A percentile compares a stretch with the other conserved stretches of the same genome.
Evolutionary conservation across 2,797 vertebrate species (phyloP).

Genomic region (Fratercula arctica): DNA sequence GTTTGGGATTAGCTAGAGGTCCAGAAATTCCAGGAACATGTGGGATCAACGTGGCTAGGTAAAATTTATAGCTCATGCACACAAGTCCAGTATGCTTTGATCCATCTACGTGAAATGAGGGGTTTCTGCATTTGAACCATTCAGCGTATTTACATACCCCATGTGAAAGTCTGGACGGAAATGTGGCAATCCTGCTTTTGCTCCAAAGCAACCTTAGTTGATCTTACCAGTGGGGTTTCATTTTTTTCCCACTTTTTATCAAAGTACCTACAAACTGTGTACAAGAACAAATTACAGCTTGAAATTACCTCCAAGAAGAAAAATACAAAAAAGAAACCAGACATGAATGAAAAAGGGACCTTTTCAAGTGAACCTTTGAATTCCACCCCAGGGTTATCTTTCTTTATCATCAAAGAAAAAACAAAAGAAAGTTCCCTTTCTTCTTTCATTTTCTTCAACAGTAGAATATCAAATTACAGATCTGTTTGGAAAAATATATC

Average conservation of each 20-base stretch:
- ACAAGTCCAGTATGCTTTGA: background rate
- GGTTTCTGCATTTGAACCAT: background rate
- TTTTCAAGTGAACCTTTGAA: constrained; percentile 18
- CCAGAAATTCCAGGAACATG: background rate
- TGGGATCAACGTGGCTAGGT: background rate
- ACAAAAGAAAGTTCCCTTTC: background rate
- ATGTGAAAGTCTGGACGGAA: background rate
- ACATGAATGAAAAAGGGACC: background rate
- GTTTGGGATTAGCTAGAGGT: background rate
- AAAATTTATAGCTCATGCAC: background rate
- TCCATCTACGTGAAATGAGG: background rate
- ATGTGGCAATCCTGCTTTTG: background rate
- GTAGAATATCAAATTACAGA: background rate
- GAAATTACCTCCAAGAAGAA: background rate
- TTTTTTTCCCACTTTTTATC: background rate
- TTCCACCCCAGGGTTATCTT: background rate
- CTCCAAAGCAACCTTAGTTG: background rate
- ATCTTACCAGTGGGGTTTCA: background rate
- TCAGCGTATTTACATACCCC: background rate
- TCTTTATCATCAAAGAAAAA: background rate
- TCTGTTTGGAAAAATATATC: background rate
- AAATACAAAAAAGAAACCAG: background rate
- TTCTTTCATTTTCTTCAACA: background rate
- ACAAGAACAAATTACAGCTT: background rate
- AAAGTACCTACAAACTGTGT: background rate